A percentile compares a stretch with the other conserved stretches of the same genome.
phyloP scores from a whole-genome alignment of 2,888 invertebrate species.

The Euproctis similis region DNA sequence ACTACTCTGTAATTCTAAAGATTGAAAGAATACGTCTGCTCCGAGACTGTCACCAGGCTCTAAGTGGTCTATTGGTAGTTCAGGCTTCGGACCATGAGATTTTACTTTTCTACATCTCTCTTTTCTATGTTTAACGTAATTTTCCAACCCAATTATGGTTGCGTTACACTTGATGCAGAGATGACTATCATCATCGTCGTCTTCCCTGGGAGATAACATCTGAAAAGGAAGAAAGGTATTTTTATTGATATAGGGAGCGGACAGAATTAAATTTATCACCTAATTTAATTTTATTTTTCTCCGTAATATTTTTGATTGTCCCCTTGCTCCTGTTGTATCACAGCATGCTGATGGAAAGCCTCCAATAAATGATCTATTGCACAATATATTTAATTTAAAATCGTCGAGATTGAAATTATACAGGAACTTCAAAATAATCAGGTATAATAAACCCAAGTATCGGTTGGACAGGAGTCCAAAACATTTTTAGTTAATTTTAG shows the following conservation, averaged over 20 bases:
- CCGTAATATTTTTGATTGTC: no score
- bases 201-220: conserved; percentile 75
- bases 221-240: conserved; percentile 25
- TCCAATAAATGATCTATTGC: no score
- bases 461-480: no score
- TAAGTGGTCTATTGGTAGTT: conserved; percentile 51
- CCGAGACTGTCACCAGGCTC: conserved; percentile 78
- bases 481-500: not conserved
- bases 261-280: no score
- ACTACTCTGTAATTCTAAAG: conserved; percentile 85
- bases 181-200: conserved; percentile 89
- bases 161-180: conserved; percentile 90
- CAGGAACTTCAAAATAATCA: no score
- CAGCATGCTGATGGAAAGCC: no score
- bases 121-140: conserved; percentile 90
- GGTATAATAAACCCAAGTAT: no score
- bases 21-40: conserved; percentile 91
- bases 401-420: no score
- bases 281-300: no score
- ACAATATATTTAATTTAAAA: no score
- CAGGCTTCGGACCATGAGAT: conserved; percentile 36
- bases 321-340: no score
- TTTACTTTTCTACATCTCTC: conserved; percentile 75
- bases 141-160: conserved; percentile 89
- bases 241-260: no score